These are phyloP conservation scores for Dipodomys ordii DNA, from an alignment of 2,113 vertebrate species.

Conservation along the genomic window DNA sequence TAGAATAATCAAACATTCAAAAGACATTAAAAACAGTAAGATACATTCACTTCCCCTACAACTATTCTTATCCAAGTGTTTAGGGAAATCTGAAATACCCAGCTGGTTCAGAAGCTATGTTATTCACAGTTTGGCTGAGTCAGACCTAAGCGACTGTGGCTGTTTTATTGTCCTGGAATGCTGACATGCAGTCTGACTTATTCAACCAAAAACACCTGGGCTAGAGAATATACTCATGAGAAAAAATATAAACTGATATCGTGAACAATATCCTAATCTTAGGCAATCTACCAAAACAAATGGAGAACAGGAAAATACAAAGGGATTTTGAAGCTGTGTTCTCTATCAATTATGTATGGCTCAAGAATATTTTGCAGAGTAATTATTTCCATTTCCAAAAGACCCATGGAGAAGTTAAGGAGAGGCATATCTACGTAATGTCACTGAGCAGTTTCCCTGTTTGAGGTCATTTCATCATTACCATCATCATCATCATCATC, in stretches of 20 bases:
- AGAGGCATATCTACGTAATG: not conserved
- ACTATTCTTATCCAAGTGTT: slow-evolving; percentile 46
- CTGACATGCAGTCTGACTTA: not conserved
- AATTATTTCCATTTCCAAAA: not conserved
- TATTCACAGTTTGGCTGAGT: slow-evolving; percentile 32
- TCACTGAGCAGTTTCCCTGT: not conserved
- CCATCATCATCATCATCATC: too few relatives aligned
- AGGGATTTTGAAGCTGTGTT: not conserved
- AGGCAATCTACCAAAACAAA: not conserved
- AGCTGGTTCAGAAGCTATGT: slow-evolving; percentile 60
- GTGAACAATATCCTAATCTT: not conserved
- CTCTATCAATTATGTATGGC: not conserved
- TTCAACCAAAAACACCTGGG: slow-evolving; percentile 13
- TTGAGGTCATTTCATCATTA: not conserved
- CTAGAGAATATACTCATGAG: not conserved
- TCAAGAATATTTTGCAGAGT: slow-evolving; percentile 10
- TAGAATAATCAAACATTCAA: slow-evolving; percentile 30
- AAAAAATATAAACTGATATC: not conserved
- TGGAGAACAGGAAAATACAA: not conserved
- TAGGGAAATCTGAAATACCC: slow-evolving; percentile 54
- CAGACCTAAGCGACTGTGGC: not conserved
- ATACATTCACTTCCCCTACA: not conserved
- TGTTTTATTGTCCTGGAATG: not conserved
- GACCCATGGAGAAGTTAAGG: not conserved
- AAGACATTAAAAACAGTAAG: slow-evolving; percentile 53